Evolutionary conservation across 1,140 invertebrate species (phyloP).

Genomic region (Choristoneura fumiferana): DNA sequence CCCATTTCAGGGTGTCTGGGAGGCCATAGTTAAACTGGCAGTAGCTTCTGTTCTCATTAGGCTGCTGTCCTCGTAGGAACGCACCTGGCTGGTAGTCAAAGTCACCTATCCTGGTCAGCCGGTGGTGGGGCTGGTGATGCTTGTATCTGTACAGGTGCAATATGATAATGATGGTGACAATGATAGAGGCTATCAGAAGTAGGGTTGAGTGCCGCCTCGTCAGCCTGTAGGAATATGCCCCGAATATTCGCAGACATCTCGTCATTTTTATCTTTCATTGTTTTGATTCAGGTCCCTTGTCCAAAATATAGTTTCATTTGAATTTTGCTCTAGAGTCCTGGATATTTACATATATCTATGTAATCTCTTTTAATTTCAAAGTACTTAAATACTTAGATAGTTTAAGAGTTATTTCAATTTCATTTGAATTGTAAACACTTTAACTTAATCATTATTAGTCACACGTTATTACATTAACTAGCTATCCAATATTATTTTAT

Average conservation of each 20-base stretch:
- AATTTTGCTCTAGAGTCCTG: too few relatives aligned
- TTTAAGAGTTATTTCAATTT: too few relatives aligned
- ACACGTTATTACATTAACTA: too few relatives aligned
- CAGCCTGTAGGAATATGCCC: conserved; percentile 60
- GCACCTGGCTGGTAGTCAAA: conserved; percentile 73
- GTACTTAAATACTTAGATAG: too few relatives aligned
- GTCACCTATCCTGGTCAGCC: conserved; percentile 45
- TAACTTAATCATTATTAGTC: too few relatives aligned
- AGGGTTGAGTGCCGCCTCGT: conserved; percentile 54
- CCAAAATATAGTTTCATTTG: too few relatives aligned
- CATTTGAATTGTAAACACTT: too few relatives aligned
- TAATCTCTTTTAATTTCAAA: too few relatives aligned
- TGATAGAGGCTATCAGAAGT: conserved; percentile 47
- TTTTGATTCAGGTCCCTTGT: conserved; percentile 21
- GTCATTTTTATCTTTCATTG: conserved; percentile 59
- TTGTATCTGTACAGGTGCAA: conserved; percentile 56
- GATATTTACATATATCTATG: too few relatives aligned
- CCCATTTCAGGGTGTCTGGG: conserved; percentile 78
- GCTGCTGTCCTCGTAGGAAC: conserved; percentile 76
- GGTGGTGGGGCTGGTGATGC: conserved; percentile 39
- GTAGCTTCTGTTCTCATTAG: conserved; percentile 77
- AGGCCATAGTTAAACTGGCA: conserved; percentile 83
- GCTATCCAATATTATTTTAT: too few relatives aligned
- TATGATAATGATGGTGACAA: conserved; percentile 48
- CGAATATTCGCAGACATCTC: conserved; percentile 62